A percentile compares a stretch with the other conserved stretches of the same genome.
Evolutionary conservation across 1,140 invertebrate species (phyloP).

Genomic region (Drosophila aff.): DNA sequence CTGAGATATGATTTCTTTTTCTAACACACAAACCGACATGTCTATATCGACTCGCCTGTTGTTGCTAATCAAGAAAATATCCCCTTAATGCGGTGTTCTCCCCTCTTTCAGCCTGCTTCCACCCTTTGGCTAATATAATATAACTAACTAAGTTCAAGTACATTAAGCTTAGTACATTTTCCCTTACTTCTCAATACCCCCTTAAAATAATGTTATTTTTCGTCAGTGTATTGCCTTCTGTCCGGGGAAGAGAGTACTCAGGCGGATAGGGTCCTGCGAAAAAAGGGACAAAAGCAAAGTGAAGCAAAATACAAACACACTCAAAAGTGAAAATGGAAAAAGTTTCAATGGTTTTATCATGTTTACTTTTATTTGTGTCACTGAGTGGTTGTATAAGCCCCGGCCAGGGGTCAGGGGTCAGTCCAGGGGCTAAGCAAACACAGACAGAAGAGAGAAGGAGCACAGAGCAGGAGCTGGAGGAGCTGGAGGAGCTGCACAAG

Average conservation of each 20-base stretch:
- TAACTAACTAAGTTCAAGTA: background rate
- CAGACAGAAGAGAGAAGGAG: slow-evolving; percentile 15
- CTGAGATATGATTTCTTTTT: too few species aligned
- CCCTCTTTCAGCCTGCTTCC: background rate
- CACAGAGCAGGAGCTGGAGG: background rate
- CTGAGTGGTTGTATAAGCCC: slow-evolving; percentile 80
- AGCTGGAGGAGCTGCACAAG: background rate
- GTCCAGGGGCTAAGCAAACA: slow-evolving; percentile 48
- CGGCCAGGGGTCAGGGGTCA: slow-evolving; percentile 44
- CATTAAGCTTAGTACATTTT: too few species aligned
- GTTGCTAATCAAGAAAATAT: too few species aligned
- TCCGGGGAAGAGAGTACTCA: background rate
- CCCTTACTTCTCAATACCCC: background rate
- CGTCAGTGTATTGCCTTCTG: background rate
- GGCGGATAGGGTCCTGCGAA: background rate
- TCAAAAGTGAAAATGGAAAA: slow-evolving; percentile 84
- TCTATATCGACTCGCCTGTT: too few species aligned
- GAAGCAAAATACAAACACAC: slow-evolving; percentile 78
- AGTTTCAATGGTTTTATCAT: slow-evolving; percentile 83
- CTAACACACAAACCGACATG: too few species aligned
- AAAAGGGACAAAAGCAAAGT: slow-evolving; percentile 52
- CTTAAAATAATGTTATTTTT: background rate
- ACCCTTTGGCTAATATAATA: too few species aligned
- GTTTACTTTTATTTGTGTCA: slow-evolving; percentile 84
- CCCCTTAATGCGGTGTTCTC: too few species aligned